Conservation (phyloP, 2,113 vertebrate species). For the Epinephelus lanceolatus region DNA sequence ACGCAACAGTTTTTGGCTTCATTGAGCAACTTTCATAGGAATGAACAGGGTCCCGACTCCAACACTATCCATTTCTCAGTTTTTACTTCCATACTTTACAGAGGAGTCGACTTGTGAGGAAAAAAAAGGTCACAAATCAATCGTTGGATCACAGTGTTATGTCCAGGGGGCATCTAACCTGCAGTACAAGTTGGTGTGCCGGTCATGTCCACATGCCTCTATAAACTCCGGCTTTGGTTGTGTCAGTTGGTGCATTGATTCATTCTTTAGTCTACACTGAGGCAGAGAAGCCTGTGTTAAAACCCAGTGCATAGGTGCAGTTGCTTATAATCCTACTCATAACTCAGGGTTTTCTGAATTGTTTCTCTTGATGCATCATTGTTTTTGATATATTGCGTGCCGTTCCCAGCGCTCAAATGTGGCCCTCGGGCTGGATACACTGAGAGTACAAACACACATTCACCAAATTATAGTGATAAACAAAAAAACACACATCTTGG, state of each 20-base stretch:
- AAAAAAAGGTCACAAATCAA: conserved; percentile 47
- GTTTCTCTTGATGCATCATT: background rate
- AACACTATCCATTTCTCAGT: too few species aligned
- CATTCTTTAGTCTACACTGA: background rate
- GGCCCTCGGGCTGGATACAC: conserved; percentile 35
- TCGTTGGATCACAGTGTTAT: conserved; percentile 38
- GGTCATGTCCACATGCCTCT: conserved; percentile 44
- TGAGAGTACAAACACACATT: conserved; percentile 29
- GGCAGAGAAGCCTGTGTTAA: background rate
- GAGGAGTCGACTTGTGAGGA: conserved; percentile 25
- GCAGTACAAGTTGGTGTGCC: conserved; percentile 34
- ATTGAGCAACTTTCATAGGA: too few species aligned
- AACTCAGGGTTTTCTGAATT: background rate
- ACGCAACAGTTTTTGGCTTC: too few species aligned
- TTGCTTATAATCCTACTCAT: background rate
- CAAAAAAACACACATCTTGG: conserved; percentile 55
- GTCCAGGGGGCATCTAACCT: conserved; percentile 34
- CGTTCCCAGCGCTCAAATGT: conserved; percentile 13
- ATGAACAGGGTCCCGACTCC: too few species aligned
- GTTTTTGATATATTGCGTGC: background rate
- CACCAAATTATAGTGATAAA: conserved; percentile 74
- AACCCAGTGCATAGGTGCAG: background rate
- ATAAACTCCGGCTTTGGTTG: conserved; percentile 4
- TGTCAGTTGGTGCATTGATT: conserved; percentile 17
- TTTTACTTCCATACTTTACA: background rate